phyloP scores from a whole-genome alignment of 64 coral and sea anemone genomes.

The Porites lutea region DNA sequence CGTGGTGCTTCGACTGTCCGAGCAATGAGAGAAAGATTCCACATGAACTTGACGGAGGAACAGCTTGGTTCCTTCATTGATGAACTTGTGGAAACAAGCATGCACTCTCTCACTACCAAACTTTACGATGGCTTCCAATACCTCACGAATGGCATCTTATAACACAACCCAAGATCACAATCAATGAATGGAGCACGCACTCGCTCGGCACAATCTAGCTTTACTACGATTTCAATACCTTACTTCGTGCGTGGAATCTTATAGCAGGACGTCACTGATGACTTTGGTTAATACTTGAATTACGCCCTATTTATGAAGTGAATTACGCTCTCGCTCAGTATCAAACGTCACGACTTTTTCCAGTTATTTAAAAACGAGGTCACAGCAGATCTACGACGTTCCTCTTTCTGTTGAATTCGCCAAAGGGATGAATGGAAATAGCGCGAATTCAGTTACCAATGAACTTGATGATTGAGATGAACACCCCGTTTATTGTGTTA shows the following conservation, averaged over 20 bases:
- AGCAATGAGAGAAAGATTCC: slow-evolving; percentile 94
- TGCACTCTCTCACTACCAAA: slow-evolving; percentile 92
- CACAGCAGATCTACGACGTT: background rate
- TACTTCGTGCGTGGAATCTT: background rate
- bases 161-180: background rate
- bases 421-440: no score
- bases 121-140: slow-evolving; percentile 99
- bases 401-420: no score
- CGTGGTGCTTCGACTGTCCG: slow-evolving; percentile 90
- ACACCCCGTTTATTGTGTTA: no score
- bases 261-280: background rate
- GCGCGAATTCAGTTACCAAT: no score
- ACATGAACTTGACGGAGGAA: slow-evolving; percentile 97
- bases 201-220: slow-evolving; percentile 50
- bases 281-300: background rate
- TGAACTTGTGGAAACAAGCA: slow-evolving; percentile 93
- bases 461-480: no score
- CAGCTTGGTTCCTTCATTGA: slow-evolving; percentile 90
- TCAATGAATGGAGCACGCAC: slow-evolving; percentile 81
- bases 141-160: slow-evolving; percentile 94
- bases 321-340: slow-evolving; percentile 73
- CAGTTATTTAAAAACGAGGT: slow-evolving; percentile 81
- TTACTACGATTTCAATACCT: no score
- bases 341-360: slow-evolving; percentile 85
- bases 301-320: slow-evolving; percentile 54